These are phyloP conservation scores for Xanthorhoe designata DNA, from an alignment of 2,888 invertebrate species.

Conservation along the genomic window DNA sequence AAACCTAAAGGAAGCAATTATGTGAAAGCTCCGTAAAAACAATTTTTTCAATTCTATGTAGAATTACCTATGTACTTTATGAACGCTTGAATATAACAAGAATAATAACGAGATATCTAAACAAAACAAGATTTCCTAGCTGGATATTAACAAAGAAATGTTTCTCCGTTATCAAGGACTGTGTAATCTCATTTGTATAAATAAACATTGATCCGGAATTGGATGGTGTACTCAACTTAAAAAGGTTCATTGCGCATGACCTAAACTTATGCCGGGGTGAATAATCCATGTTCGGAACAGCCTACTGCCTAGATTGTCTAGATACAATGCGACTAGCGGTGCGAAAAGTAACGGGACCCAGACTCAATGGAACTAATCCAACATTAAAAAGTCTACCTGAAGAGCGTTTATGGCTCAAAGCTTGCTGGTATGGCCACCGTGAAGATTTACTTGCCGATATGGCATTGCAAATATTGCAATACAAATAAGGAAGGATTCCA, in stretches of 20 bases:
- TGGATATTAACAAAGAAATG: background rate
- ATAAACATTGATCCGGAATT: constrained; percentile 40
- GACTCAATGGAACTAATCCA: constrained; percentile 48
- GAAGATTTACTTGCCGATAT: constrained; percentile 13
- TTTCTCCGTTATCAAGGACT: constrained; percentile 7
- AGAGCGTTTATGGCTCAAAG: constrained; percentile 5
- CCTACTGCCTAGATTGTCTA: constrained; percentile 24
- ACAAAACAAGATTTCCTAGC: background rate
- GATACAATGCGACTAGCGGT: constrained; percentile 47
- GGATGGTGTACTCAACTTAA: constrained; percentile 57
- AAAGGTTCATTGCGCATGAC: constrained; percentile 67
- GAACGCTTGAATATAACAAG: background rate
- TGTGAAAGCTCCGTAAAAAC: background rate
- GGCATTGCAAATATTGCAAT: constrained; percentile 9
- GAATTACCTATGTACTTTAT: background rate
- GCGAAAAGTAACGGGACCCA: constrained; percentile 53
- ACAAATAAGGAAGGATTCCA: background rate
- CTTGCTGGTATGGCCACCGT: constrained; percentile 6
- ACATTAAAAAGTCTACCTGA: constrained; percentile 28
- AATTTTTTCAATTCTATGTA: background rate
- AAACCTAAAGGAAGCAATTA: background rate
- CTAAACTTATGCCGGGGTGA: constrained; percentile 61
- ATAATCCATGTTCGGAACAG: constrained; percentile 50
- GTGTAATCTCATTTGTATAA: constrained; percentile 20
- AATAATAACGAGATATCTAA: background rate